Evolutionary conservation across 2,888 invertebrate species (phyloP), one percentile per base, ranked within the genome.

Genomic region (Trichopria drosophilae): DNA sequence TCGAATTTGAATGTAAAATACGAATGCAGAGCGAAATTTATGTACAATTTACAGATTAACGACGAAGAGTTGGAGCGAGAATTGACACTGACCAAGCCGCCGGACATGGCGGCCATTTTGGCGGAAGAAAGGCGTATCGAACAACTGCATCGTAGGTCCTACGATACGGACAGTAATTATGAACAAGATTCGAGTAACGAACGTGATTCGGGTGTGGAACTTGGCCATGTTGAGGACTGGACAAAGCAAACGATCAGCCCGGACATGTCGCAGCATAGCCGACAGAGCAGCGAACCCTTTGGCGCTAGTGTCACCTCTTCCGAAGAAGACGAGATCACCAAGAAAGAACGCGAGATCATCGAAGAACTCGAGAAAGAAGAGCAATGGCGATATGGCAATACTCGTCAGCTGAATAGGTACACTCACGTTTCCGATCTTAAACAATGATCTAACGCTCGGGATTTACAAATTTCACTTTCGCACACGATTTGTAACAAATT

Each of bases 251-350:
- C 74, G 3, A 68, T 73, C 19, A 75, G 75, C 35, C 75, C 75
- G 1, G 75, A 74, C 51, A 75, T 75, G 74, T 75, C 75, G 1
- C 83, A 85, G 62, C 89, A 90, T 66, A 88, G 88, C 66, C 82
- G 89, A 63, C 89, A 90, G 71, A 88, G 88, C 67, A 89, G 89
- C 74, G 89, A 88, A 76, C 86, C 86, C 4, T 87, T 85, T 74
- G 78, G 77, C 9, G 87, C 86, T 6, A 84, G 84, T 66, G 80
- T 85, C 39, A 85, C 86, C 28, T 88, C 88, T 6, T 77, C 78
- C 7, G 90, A 90, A 67, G 90, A 91, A 72, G 90, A 88, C 65
- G 88, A 89, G 62, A 82, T 84, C 61, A 78, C 78, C 26, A 82
- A 83, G 66, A 84, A 82, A 59, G 84, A 85, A 65, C 75, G 82